These are phyloP conservation scores for Mnemiopsis leidyi DNA, from an alignment of 37 sponge, comb jelly and placozoan genomes.

Conservation along the genomic window DNA sequence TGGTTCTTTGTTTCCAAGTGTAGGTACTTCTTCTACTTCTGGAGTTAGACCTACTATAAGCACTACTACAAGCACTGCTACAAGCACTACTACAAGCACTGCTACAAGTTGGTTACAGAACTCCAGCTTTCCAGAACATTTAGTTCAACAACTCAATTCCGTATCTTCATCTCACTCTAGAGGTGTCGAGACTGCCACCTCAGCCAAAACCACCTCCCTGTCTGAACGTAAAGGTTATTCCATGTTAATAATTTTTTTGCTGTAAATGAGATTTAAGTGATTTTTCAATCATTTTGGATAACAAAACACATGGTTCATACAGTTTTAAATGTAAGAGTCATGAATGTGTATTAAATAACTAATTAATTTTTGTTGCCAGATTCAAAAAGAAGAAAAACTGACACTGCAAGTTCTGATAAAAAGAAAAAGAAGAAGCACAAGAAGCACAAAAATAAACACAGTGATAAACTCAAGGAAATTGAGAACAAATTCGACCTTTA, in stretches of 20 bases:
- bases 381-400: slow-evolving; percentile 10
- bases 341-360: no score
- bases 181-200: background rate
- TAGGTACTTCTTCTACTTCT: background rate
- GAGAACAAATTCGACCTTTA: background rate
- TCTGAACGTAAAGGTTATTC: background rate
- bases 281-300: no score
- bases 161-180: background rate
- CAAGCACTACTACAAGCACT: background rate
- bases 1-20: background rate
- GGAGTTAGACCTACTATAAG: background rate
- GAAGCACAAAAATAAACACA: slow-evolving; percentile 12
- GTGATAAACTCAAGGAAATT: background rate
- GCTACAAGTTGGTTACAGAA: slow-evolving; percentile 12
- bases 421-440: slow-evolving; percentile 59
- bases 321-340: no score
- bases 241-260: no score
- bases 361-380: no score
- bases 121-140: slow-evolving; percentile 17
- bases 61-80: background rate
- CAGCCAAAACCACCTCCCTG: background rate
- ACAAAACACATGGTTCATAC: no score
- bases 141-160: background rate
- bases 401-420: background rate
- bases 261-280: no score